Percentiles rank a stretch among this genome's conserved stretches.
phyloP scores from a whole-genome alignment of 2,113 vertebrate genomes.

The Colistium nudipinnis region DNA sequence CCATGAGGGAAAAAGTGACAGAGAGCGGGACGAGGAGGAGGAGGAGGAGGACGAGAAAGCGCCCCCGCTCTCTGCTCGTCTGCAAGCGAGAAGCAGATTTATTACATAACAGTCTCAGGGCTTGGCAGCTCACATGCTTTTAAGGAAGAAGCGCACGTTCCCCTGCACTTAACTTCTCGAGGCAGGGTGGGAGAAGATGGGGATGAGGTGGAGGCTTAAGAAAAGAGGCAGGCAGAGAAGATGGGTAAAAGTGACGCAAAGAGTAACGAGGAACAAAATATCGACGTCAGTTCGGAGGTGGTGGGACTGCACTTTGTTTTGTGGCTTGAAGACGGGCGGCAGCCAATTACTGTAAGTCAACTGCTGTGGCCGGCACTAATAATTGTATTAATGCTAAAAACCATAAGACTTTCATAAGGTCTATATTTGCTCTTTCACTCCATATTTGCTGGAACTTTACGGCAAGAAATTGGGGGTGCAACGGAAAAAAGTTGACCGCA shows the following conservation, averaged over 20 bases:
- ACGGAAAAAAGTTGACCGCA: no score
- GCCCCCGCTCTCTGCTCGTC: slow-evolving; percentile 43
- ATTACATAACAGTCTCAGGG: slow-evolving; percentile 72
- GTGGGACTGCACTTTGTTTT: background rate
- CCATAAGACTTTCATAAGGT: background rate
- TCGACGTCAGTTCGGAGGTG: slow-evolving; percentile 1
- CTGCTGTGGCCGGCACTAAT: background rate
- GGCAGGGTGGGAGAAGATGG: slow-evolving; percentile 31
- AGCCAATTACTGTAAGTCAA: slow-evolving; percentile 4
- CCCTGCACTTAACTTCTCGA: slow-evolving; percentile 67
- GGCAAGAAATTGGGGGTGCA: background rate
- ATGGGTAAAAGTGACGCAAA: slow-evolving; percentile 7
- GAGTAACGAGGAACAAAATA: slow-evolving; percentile 11
- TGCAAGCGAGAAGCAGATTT: slow-evolving; percentile 63
- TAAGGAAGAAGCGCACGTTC: slow-evolving; percentile 73
- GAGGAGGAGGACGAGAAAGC: slow-evolving; percentile 38
- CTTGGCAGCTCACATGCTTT: slow-evolving; percentile 75
- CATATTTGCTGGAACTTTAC: background rate
- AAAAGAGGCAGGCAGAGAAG: slow-evolving; percentile 21
- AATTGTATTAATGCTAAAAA: background rate
- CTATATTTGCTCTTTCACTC: background rate
- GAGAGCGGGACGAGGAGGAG: slow-evolving; percentile 21
- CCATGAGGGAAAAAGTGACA: slow-evolving; percentile 26
- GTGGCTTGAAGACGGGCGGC: background rate
- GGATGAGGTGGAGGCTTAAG: slow-evolving; percentile 40